Evolutionary conservation across 2,888 invertebrate genomes (phyloP).

Genomic region (Megastigmus dorsalis): DNA sequence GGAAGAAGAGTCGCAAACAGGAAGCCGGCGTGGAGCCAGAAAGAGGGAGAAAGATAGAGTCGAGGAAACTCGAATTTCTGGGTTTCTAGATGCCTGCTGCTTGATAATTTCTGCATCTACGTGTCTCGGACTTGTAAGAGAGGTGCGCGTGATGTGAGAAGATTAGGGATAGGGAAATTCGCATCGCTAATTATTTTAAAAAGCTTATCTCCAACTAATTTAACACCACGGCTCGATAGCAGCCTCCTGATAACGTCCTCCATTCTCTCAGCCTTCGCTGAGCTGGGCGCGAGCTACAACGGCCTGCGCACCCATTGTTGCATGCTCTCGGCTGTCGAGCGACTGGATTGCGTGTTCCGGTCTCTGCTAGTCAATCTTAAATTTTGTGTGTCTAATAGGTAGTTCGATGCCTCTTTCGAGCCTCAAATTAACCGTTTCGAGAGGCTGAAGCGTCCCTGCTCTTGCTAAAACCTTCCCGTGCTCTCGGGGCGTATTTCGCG

Average conservation of each 20-base stretch:
- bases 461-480: too few relatives aligned
- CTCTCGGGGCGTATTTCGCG: too few relatives aligned
- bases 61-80: conserved; percentile 47
- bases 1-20: conserved; percentile 47
- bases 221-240: conserved; percentile 42
- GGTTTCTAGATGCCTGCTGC: conserved; percentile 38
- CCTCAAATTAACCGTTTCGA: conserved; percentile 16
- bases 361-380: too few relatives aligned
- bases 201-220: conserved; percentile 52
- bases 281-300: background rate
- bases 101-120: conserved; percentile 38
- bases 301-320: conserved; percentile 31
- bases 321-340: too few relatives aligned
- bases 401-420: conserved; percentile 3
- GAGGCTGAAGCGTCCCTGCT: background rate
- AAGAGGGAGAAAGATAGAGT: background rate
- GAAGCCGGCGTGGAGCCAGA: conserved; percentile 13
- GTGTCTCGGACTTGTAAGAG: conserved; percentile 30
- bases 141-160: conserved; percentile 35
- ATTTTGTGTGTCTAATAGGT: conserved; percentile 37
- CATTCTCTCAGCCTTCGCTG: background rate
- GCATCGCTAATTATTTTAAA: conserved; percentile 52
- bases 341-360: background rate
- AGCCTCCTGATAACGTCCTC: conserved; percentile 26
- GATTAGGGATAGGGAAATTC: conserved; percentile 51